Conservation (phyloP, 1,140 invertebrate genomes). For the Trachelipus rathkii region DNA sequence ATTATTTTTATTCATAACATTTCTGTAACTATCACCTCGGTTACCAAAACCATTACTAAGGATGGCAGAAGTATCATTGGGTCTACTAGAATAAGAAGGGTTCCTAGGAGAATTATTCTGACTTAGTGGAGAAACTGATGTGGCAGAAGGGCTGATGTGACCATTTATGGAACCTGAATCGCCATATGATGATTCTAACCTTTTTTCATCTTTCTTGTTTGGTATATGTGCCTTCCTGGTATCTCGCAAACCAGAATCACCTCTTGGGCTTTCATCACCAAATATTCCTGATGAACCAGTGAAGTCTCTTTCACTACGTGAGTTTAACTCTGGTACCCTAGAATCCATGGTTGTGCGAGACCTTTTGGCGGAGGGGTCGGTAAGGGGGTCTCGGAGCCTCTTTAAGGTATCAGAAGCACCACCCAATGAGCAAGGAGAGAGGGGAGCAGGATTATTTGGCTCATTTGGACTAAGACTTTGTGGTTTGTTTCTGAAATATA, state of each 20-base stretch:
- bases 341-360: not conserved
- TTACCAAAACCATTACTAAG: not conserved
- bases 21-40: not conserved
- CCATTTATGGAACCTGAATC: not conserved
- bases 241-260: not conserved
- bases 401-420: not conserved
- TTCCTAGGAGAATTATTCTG: not conserved
- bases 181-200: not conserved
- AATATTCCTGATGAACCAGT: not conserved
- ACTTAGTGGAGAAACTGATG: slow-evolving; percentile 6
- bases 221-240: not conserved
- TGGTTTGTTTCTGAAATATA: not conserved
- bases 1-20: not conserved
- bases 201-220: not conserved
- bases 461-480: not conserved
- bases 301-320: not conserved
- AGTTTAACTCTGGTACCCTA: not conserved
- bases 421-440: not conserved
- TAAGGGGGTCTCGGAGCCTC: not conserved
- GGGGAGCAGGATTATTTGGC: not conserved
- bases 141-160: not conserved
- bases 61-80: not conserved
- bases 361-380: not conserved
- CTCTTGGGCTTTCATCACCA: not conserved
- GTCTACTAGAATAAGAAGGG: not conserved